Percentiles rank a stretch among this genome's conserved stretches.
Conservation (phyloP, 2,113 vertebrate species). For the Salvelinus alpinus region DNA sequence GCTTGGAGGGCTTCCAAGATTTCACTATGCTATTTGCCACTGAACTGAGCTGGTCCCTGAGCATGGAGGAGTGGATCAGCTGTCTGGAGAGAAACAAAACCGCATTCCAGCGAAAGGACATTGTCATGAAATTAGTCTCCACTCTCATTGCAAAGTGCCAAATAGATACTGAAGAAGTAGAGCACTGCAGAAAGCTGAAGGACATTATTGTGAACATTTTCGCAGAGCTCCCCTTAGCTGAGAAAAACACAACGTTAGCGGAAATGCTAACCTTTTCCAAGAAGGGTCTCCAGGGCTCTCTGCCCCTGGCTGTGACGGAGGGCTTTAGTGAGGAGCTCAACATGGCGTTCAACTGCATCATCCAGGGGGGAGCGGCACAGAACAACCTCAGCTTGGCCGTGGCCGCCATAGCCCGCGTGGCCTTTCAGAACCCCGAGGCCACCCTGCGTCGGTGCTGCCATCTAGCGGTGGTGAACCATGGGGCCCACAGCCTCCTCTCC, state of each 20-base stretch:
- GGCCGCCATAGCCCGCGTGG: slow-evolving; percentile 78
- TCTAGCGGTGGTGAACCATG: slow-evolving; percentile 83
- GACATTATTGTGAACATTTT: slow-evolving; percentile 79
- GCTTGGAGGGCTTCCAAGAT: slow-evolving; percentile 76
- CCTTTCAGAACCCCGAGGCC: slow-evolving; percentile 82
- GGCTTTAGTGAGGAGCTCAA: slow-evolving; percentile 89
- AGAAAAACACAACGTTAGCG: slow-evolving; percentile 81
- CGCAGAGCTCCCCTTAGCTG: slow-evolving; percentile 72
- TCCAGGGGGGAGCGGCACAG: slow-evolving; percentile 75
- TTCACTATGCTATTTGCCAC: slow-evolving; percentile 81
- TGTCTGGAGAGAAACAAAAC: slow-evolving; percentile 80
- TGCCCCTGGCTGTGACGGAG: slow-evolving; percentile 63
- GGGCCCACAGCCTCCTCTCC: slow-evolving; percentile 81
- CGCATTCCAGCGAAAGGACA: slow-evolving; percentile 75
- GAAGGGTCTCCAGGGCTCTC: slow-evolving; percentile 74
- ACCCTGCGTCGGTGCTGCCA: slow-evolving; percentile 81
- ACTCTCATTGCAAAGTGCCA: slow-evolving; percentile 64
- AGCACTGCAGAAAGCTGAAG: slow-evolving; percentile 62
- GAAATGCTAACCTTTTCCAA: slow-evolving; percentile 71
- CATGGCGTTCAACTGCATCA: slow-evolving; percentile 90
- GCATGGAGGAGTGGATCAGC: slow-evolving; percentile 70
- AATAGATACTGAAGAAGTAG: slow-evolving; percentile 22
- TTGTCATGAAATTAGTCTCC: slow-evolving; percentile 77
- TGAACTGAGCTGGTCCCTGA: slow-evolving; percentile 77
- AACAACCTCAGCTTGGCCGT: slow-evolving; percentile 78